A percentile compares a stretch with the other conserved stretches of the same genome.
These are phyloP conservation scores for Chymomyza fuscimana DNA, from an alignment of 2,888 invertebrate genomes.

Conservation along the genomic window DNA sequence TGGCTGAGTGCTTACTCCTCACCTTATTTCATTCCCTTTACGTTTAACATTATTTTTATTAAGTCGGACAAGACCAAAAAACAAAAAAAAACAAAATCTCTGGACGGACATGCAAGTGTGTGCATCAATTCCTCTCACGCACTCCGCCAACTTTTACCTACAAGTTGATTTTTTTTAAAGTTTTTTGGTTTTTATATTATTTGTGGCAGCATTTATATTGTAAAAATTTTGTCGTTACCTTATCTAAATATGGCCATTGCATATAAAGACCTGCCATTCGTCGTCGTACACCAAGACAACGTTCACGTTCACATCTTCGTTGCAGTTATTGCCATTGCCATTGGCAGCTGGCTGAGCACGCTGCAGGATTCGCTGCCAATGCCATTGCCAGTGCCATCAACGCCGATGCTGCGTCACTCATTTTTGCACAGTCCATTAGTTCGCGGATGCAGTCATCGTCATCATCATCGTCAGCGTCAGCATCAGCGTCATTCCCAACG, in stretches of 20 bases:
- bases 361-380: conserved; percentile 31
- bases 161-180: background rate
- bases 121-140: background rate
- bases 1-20: conserved; percentile 48
- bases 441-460: conserved; percentile 61
- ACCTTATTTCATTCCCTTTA: conserved; percentile 47
- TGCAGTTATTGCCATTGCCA: conserved; percentile 11
- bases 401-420: conserved; percentile 66
- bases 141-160: background rate
- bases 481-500: background rate
- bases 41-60: conserved; percentile 66
- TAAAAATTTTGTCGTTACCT: conserved; percentile 71
- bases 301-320: conserved; percentile 4
- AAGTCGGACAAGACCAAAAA: conserved; percentile 17
- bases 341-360: conserved; percentile 43
- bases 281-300: conserved; percentile 10
- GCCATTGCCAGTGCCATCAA: background rate
- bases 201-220: conserved; percentile 50
- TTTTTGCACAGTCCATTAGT: conserved; percentile 72
- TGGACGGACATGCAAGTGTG: background rate
- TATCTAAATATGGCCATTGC: conserved; percentile 71
- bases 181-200: too few relatives aligned
- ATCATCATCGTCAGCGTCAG: background rate
- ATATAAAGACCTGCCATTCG: conserved; percentile 63
- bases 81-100: background rate